Conservation (phyloP, 2,113 vertebrate species). For the Marmota flaviventris region DNA sequence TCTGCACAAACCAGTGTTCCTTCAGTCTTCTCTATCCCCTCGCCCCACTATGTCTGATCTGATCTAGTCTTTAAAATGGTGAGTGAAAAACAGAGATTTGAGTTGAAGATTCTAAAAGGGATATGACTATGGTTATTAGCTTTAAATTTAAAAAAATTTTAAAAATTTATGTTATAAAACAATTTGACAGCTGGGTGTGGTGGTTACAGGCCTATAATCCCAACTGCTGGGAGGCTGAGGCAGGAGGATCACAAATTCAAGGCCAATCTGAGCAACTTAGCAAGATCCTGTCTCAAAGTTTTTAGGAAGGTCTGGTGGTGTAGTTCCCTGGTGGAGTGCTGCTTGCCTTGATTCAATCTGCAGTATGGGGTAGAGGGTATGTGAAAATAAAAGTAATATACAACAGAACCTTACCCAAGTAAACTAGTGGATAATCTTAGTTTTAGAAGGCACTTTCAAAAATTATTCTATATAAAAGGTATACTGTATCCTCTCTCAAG, state of each 20-base stretch:
- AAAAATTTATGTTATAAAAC: not conserved
- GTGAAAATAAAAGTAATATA: too few relatives aligned
- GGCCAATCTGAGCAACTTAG: not conserved
- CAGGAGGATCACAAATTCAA: not conserved
- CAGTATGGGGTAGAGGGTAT: not conserved
- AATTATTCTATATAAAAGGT: not conserved
- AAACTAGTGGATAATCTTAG: not conserved
- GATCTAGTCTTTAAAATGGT: not conserved
- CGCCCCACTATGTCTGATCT: not conserved
- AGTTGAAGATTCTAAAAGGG: not conserved
- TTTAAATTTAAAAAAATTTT: too few relatives aligned
- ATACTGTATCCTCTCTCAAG: not conserved
- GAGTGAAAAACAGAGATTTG: not conserved
- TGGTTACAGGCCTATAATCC: not conserved
- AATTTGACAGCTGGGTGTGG: not conserved
- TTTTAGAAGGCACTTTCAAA: slow-evolving; percentile 24
- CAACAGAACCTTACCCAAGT: not conserved
- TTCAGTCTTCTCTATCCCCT: too few relatives aligned
- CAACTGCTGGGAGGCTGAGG: not conserved
- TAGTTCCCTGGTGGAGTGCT: not conserved
- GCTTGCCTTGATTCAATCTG: not conserved
- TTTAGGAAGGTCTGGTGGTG: not conserved
- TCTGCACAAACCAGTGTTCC: too few relatives aligned
- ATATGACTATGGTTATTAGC: not conserved
- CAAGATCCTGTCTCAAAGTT: not conserved